Conservation (phyloP, 2,797 vertebrate genomes). For the Alcedo atthis region DNA sequence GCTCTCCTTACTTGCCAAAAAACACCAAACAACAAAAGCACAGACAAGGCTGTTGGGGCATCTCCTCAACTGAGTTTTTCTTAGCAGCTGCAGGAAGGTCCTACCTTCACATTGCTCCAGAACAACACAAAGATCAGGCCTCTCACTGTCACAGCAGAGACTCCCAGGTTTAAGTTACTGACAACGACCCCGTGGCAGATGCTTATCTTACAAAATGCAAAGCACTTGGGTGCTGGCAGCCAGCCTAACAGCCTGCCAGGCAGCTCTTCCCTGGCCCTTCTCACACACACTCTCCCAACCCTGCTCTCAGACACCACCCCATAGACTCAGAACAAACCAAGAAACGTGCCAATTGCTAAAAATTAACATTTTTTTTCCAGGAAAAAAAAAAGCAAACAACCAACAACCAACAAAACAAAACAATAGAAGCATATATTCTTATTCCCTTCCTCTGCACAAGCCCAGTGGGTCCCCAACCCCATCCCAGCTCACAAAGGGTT, state of each 20-base stretch:
- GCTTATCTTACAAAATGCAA: slow-evolving; percentile 17
- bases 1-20: not conserved
- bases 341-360: not conserved
- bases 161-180: not conserved
- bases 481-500: not conserved
- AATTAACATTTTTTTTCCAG: not conserved
- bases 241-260: not conserved
- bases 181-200: not conserved
- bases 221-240: not conserved
- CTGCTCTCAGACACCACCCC: not conserved
- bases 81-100: not conserved
- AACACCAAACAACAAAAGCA: not conserved
- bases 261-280: not conserved
- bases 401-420: not conserved
- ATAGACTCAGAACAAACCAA: fast-evolving
- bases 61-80: not conserved
- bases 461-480: not conserved
- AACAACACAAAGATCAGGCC: not conserved
- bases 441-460: not conserved
- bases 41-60: not conserved
- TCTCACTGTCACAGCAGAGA: not conserved
- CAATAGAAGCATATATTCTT: not conserved
- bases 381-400: not conserved
- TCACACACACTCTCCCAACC: not conserved
- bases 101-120: not conserved